Conservation (phyloP, 2,797 vertebrate genomes). For the Discoglossus pictus region DNA sequence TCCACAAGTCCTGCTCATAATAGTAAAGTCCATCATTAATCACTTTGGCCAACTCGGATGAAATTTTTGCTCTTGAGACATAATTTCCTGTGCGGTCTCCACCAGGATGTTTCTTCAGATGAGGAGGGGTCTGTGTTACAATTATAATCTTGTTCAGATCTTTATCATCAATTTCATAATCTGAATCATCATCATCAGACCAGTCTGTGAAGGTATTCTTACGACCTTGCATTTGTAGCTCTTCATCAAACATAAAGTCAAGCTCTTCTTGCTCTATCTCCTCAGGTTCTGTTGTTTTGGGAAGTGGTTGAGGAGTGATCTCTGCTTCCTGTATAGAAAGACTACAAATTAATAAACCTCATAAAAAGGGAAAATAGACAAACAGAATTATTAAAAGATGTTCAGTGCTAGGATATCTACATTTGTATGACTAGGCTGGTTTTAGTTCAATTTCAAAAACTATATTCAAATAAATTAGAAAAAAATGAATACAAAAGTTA, state of each 20-base stretch:
- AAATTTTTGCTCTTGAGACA: conserved; percentile 78
- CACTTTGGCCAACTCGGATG: conserved; percentile 83
- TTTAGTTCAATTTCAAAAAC: no score
- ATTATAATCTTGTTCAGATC: conserved; percentile 93
- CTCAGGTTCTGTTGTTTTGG: conserved; percentile 51
- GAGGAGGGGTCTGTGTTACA: conserved; percentile 88
- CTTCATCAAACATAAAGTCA: conserved; percentile 93
- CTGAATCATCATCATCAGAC: conserved; percentile 85
- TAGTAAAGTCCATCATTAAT: conserved; percentile 91
- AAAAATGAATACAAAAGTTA: no score
- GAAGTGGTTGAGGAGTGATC: background rate
- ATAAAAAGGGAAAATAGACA: no score
- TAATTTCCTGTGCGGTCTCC: conserved; percentile 80
- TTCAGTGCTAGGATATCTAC: no score
- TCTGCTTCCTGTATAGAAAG: conserved; percentile 4
- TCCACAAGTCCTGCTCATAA: conserved; percentile 92
- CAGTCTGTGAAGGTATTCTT: conserved; percentile 86
- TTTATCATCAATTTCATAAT: conserved; percentile 89
- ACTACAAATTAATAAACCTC: background rate
- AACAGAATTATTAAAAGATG: no score
- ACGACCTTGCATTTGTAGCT: conserved; percentile 78
- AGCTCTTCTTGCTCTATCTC: conserved; percentile 85
- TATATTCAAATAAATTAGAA: no score
- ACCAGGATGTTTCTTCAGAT: conserved; percentile 79
- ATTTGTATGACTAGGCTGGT: no score